Percentiles rank a stretch among this genome's conserved stretches.
Evolutionary conservation across 2,797 vertebrate genomes (phyloP).

Genomic region (Bryconaethiops microstoma): DNA sequence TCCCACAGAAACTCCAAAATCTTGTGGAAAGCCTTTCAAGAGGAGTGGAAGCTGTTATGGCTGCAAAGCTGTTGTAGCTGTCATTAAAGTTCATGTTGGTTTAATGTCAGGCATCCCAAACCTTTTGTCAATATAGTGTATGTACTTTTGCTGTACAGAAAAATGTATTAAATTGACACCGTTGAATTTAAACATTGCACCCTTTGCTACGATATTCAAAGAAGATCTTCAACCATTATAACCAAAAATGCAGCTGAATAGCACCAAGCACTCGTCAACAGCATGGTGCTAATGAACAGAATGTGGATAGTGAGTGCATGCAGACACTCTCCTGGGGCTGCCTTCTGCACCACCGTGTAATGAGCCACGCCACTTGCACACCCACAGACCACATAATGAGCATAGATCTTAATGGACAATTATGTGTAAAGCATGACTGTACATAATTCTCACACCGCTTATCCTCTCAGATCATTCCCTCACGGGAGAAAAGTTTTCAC

Average conservation of each 20-base stretch:
- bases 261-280: background rate
- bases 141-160: no score
- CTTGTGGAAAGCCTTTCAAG: no score
- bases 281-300: slow-evolving; percentile 28
- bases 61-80: no score
- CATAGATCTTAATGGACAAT: slow-evolving; percentile 57
- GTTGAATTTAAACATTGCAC: no score
- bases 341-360: slow-evolving; percentile 31
- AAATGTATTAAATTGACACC: no score
- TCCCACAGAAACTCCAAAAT: no score
- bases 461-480: slow-evolving; percentile 34
- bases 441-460: slow-evolving; percentile 56
- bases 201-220: no score
- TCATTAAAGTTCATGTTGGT: no score
- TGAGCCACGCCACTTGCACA: slow-evolving; percentile 43
- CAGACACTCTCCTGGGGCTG: slow-evolving; percentile 35
- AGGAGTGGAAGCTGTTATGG: no score
- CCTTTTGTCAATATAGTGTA: no score
- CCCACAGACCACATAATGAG: slow-evolving; percentile 61
- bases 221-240: background rate
- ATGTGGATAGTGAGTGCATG: slow-evolving; percentile 22
- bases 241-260: background rate
- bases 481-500: slow-evolving; percentile 24
- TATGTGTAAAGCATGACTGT: slow-evolving; percentile 65
- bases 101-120: no score